phyloP scores from a whole-genome alignment of 2,888 invertebrate genomes.

The Carterocephalus palaemon region DNA sequence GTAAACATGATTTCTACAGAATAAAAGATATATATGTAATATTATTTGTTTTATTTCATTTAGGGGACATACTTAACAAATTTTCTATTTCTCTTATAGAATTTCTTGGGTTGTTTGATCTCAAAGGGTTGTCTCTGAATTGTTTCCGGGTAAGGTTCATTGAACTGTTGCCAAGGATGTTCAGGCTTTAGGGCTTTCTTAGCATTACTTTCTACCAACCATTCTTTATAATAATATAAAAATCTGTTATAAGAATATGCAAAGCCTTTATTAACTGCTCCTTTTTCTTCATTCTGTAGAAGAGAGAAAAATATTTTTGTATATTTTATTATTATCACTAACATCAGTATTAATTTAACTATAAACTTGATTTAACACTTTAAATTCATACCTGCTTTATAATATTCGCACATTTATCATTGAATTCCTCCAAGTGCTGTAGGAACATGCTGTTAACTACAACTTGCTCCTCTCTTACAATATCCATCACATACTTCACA shows the following conservation, averaged over 20 bases:
- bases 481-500: constrained; percentile 83
- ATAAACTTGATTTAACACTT: too few relatives aligned
- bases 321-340: too few relatives aligned
- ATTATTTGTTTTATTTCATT: constrained; percentile 32
- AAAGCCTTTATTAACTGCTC: constrained; percentile 44
- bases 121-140: constrained; percentile 51
- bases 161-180: constrained; percentile 84
- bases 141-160: constrained; percentile 58
- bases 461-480: constrained; percentile 80
- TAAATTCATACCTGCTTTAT: constrained; percentile 59
- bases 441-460: constrained; percentile 81
- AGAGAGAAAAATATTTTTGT: too few relatives aligned
- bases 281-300: constrained; percentile 55
- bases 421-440: constrained; percentile 81
- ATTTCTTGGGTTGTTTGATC: constrained; percentile 59
- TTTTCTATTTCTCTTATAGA: constrained; percentile 57
- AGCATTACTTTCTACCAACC: constrained; percentile 62
- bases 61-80: constrained; percentile 47
- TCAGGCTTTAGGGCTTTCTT: constrained; percentile 58
- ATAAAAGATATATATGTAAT: constrained; percentile 32
- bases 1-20: constrained; percentile 21
- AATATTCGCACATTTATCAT: constrained; percentile 73
- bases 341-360: too few relatives aligned
- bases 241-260: constrained; percentile 57
- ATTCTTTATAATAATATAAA: constrained; percentile 49